A percentile compares a stretch with the other conserved stretches of the same genome.
phyloP scores from a whole-genome alignment of 1,140 invertebrate genomes.

The Periplaneta americana region DNA sequence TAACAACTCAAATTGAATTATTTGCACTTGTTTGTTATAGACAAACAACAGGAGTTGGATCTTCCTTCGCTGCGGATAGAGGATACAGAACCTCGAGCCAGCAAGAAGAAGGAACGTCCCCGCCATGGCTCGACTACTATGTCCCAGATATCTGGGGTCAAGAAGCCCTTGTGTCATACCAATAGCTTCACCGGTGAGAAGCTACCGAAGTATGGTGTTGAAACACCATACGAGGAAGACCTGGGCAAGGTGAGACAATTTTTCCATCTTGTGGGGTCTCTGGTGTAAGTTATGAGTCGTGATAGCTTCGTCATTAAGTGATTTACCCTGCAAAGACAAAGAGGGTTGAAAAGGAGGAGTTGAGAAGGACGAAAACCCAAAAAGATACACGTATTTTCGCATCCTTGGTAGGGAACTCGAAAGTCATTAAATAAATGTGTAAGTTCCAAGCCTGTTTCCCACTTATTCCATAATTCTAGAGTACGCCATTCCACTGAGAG shows the following conservation, averaged over 20 bases:
- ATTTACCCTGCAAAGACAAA: no score
- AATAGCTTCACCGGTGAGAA: conserved; percentile 88
- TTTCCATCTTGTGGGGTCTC: background rate
- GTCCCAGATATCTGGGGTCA: conserved; percentile 89
- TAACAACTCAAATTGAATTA: no score
- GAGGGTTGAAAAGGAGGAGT: no score
- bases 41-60: conserved; percentile 95
- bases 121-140: conserved; percentile 54
- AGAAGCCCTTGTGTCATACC: conserved; percentile 78
- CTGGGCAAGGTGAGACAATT: conserved; percentile 61
- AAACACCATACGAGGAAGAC: conserved; percentile 83
- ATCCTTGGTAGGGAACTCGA: no score
- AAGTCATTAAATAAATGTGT: no score
- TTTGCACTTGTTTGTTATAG: conserved; percentile 55
- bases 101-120: conserved; percentile 21
- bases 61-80: conserved; percentile 79
- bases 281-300: background rate
- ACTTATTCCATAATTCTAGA: no score
- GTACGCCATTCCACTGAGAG: no score
- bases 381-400: no score
- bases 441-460: no score
- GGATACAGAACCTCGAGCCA: conserved; percentile 45
- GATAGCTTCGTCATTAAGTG: no score
- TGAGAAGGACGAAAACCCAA: background rate
- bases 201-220: conserved; percentile 86